Conservation (phyloP, 92 coral and sea anemone species). For the Virgularia gustaviana region DNA sequence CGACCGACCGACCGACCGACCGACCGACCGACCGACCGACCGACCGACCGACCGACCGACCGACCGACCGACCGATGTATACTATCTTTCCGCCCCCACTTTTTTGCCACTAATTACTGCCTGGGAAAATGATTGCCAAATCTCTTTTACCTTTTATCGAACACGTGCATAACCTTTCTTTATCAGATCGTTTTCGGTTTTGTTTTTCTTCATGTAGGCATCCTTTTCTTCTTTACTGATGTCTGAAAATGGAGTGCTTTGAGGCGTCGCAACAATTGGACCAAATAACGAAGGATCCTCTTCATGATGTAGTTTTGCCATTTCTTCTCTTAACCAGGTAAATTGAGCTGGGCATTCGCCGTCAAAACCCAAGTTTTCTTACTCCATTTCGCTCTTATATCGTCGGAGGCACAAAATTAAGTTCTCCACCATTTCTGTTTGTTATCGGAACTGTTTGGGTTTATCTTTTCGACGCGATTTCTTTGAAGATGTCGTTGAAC, state of each 20-base stretch:
- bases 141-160: background rate
- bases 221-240: background rate
- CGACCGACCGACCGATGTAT: too few species aligned
- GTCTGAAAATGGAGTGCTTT: background rate
- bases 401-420: background rate
- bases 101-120: background rate
- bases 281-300: slow-evolving; percentile 9
- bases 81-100: slow-evolving; percentile 4
- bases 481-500: too few species aligned
- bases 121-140: background rate
- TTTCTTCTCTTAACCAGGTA: slow-evolving; percentile 5
- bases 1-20: too few species aligned
- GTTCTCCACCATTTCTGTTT: slow-evolving; percentile 2
- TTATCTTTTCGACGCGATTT: background rate
- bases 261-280: background rate
- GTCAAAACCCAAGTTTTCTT: background rate
- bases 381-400: slow-evolving; percentile 1
- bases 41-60: too few species aligned
- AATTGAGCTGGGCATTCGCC: slow-evolving; percentile 2
- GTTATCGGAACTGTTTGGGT: slow-evolving; percentile 3
- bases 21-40: too few species aligned
- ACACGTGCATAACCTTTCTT: background rate
- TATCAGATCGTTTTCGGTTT: slow-evolving; percentile 2
- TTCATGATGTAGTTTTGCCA: background rate
- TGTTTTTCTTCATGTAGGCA: background rate